These are phyloP conservation scores for Drosophila ochracea DNA, from an alignment of 2,888 invertebrate species.

Conservation along the genomic window DNA sequence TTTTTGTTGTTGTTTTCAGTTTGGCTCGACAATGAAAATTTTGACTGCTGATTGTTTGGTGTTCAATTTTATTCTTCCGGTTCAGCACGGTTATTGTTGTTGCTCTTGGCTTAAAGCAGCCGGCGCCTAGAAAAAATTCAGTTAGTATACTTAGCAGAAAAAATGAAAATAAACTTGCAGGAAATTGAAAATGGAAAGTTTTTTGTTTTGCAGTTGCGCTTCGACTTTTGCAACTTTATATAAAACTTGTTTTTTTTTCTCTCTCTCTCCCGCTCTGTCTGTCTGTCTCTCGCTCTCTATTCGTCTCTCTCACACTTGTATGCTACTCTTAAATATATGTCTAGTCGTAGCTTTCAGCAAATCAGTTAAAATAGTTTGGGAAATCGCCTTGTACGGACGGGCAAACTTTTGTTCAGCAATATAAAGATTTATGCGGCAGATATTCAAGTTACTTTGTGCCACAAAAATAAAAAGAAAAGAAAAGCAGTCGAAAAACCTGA, in stretches of 20 bases:
- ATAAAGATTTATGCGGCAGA: conserved; percentile 68
- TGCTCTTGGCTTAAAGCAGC: conserved; percentile 48
- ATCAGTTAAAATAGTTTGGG: conserved; percentile 72
- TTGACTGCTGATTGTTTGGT: conserved; percentile 78
- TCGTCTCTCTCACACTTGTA: not conserved
- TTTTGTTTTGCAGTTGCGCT: conserved; percentile 61
- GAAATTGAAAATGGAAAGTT: conserved; percentile 80
- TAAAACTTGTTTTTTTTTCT: conserved; percentile 18
- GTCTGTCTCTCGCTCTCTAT: not conserved
- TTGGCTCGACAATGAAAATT: conserved; percentile 72
- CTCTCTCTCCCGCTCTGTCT: not conserved
- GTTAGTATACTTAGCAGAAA: conserved; percentile 42
- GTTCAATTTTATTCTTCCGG: conserved; percentile 78
- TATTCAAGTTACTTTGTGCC: conserved; percentile 40
- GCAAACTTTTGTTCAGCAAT: conserved; percentile 50
- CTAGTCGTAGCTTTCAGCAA: conserved; percentile 50
- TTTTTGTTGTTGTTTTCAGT: conserved; percentile 41
- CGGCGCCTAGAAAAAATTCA: conserved; percentile 22
- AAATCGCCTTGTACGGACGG: conserved; percentile 43
- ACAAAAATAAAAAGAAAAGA: not conserved
- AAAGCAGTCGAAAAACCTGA: not conserved
- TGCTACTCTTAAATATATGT: conserved; percentile 42
- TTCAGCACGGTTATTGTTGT: conserved; percentile 36
- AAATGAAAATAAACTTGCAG: conserved; percentile 42
- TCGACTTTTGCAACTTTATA: conserved; percentile 54